phyloP scores from a whole-genome alignment of 92 coral and sea anemone genomes.

The Parazoanthus atlanticus region DNA sequence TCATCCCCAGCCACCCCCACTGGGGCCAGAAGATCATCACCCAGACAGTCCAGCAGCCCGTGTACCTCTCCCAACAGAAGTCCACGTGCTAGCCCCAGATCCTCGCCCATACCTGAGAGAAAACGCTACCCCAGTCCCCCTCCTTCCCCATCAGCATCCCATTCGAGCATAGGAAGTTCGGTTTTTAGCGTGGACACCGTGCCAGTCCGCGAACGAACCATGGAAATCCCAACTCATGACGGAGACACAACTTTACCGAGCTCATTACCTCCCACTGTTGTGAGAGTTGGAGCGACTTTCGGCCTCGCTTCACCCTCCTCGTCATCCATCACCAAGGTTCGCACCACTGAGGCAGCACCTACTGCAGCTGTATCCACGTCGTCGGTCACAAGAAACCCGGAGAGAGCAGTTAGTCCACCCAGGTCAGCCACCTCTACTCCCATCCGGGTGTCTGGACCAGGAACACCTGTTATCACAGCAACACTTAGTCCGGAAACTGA shows the following conservation, averaged over 20 bases:
- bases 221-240: neutral
- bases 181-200: constrained; percentile 6
- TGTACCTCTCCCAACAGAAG: constrained; percentile 52
- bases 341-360: neutral
- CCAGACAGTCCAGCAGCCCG: constrained; percentile 67
- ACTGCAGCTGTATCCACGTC: constrained; percentile 25
- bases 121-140: constrained; percentile 46
- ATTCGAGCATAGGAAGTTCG: constrained; percentile 15
- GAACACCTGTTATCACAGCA: neutral
- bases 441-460: neutral
- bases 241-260: neutral
- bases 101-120: constrained; percentile 37
- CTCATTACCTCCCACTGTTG: constrained; percentile 25
- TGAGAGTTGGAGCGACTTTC: constrained; percentile 30
- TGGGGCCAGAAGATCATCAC: constrained; percentile 54
- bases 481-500: constrained; percentile 1
- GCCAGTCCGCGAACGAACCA: constrained; percentile 25
- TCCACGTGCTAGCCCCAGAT: constrained; percentile 42
- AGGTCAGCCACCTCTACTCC: neutral
- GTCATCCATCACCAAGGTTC: constrained; percentile 9
- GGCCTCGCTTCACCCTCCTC: constrained; percentile 30
- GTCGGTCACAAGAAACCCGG: neutral
- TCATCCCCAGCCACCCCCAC: constrained; percentile 51
- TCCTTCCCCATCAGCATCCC: constrained; percentile 42
- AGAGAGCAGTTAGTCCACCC: neutral